These are phyloP conservation scores for Simalia tracyae DNA, from an alignment of 2,797 vertebrate genomes.

Conservation along the genomic window DNA sequence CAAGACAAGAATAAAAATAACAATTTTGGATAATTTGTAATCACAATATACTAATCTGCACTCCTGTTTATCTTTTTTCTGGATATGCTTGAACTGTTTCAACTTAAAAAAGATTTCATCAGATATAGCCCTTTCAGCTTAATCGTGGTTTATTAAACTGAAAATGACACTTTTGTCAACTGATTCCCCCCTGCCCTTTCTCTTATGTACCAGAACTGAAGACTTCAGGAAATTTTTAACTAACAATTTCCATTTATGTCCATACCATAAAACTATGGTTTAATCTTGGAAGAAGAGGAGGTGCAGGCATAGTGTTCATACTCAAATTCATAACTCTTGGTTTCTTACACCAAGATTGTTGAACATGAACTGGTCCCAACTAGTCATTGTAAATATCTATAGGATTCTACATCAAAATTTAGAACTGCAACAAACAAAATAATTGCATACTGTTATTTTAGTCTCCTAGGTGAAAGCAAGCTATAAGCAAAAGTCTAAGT, in stretches of 20 bases:
- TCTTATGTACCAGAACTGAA: not conserved
- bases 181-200: too few species aligned
- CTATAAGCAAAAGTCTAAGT: slow-evolving; percentile 13
- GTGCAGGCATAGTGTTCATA: not conserved
- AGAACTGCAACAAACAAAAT: not conserved
- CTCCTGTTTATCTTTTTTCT: not conserved
- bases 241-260: not conserved
- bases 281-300: not conserved
- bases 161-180: not conserved
- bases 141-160: not conserved
- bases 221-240: not conserved
- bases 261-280: not conserved
- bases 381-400: not conserved
- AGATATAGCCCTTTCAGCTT: not conserved
- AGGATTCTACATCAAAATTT: not conserved
- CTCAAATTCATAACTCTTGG: not conserved
- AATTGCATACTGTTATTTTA: not conserved
- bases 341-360: not conserved
- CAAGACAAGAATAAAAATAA: not conserved
- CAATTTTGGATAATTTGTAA: not conserved
- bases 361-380: not conserved
- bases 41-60: not conserved
- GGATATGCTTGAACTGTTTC: not conserved
- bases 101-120: not conserved
- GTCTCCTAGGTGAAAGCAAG: slow-evolving; percentile 19